These are phyloP conservation scores for Troilus luridus DNA, from an alignment of 2,888 invertebrate genomes.

Conservation along the genomic window DNA sequence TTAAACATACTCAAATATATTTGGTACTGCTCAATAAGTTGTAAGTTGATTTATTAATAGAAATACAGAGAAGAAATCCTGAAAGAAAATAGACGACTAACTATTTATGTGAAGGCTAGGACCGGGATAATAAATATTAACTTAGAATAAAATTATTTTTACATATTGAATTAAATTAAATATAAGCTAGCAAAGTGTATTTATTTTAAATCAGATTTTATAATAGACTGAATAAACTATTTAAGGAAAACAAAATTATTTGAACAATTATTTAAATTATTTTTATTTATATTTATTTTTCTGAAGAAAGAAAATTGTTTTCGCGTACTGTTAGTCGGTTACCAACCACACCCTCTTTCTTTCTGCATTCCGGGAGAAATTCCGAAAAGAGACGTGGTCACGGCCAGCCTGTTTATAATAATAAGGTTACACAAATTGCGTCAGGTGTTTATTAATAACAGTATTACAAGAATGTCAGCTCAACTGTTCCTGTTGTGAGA, in stretches of 20 bases:
- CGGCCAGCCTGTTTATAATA: neutral
- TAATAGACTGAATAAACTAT: too few relatives aligned
- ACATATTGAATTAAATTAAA: too few relatives aligned
- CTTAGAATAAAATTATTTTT: too few relatives aligned
- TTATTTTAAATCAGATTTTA: too few relatives aligned
- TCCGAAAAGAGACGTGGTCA: conserved; percentile 5
- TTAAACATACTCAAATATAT: too few relatives aligned
- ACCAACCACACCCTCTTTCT: neutral
- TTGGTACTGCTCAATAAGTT: too few relatives aligned
- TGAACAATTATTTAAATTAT: neutral
- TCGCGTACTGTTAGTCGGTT: neutral
- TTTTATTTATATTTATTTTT: neutral
- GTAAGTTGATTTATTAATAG: too few relatives aligned
- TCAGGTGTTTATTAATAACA: conserved; percentile 1
- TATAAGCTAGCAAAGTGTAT: too few relatives aligned
- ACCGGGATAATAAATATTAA: too few relatives aligned
- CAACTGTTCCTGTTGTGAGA: neutral
- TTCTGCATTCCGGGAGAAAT: neutral
- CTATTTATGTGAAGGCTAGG: too few relatives aligned
- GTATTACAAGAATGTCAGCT: neutral
- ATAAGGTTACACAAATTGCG: conserved; percentile 1
- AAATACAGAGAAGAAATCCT: too few relatives aligned
- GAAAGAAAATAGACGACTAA: too few relatives aligned
- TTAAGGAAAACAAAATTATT: neutral
- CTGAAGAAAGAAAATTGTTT: neutral